Evolutionary conservation across 2,888 invertebrate genomes (phyloP), one percentile per base, ranked within the genome.

Genomic region (Branchipolynoe longqiensis): DNA sequence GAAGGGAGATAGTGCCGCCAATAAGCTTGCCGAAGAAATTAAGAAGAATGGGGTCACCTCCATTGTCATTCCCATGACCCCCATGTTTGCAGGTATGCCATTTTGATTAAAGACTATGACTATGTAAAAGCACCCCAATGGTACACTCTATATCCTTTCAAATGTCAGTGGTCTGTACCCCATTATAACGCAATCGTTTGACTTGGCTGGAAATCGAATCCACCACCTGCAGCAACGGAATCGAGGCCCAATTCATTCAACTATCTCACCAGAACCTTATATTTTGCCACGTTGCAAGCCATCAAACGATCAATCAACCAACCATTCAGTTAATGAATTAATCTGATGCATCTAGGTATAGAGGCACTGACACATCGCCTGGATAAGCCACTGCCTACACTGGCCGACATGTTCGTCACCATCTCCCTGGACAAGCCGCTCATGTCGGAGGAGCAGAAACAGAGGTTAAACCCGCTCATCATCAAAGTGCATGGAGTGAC

Each of bases 391-490:
- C 88, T 92, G 12, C 82, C 89, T 6, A 91, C 91, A 0, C 88
- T 93, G 18, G 92, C 92, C 69, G 94, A 93, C 85, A 62, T 91
- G 81, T 92, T 93, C 86, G 88, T 93, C 8, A 90, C 91, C 33
- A 88, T 93, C 6, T 88, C 90, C 6, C 86, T 93, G 28, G 90
- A 91, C 85, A 89, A 87, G n/a, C 90, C 91, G 0, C 88, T 94
- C 38, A 89, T 93, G 89, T 90, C 92, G 6, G 90, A 90, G 8
- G 86, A 90, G 56, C 93, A 92, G 88, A 89, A 88, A 64, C 84
- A 85, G 33, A 90, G 90, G 3, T 90, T 93, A 1, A 93, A 94
- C 86, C 94, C 94, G n/a, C 90, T 93, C 90, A 91, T 92, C 82
- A 90, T 94, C 54, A 92, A 90, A 69, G 90, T 93, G 18, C 90